Conservation (phyloP, 2,797 vertebrate genomes). For the Hapalemur alaotrensis region DNA sequence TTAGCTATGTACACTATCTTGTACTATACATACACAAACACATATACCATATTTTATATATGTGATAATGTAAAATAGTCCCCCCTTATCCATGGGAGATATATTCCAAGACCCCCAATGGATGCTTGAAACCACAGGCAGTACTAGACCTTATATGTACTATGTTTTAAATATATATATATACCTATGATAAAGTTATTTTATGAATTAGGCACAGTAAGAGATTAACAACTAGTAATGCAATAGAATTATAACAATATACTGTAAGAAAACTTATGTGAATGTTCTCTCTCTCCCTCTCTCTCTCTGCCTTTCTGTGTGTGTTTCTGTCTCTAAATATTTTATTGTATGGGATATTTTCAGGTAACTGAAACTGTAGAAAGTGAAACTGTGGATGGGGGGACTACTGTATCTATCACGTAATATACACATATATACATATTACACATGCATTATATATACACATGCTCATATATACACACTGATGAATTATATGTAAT, state of each 20-base stretch:
- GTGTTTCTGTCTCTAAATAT: background rate
- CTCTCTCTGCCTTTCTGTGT: background rate
- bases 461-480: background rate
- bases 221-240: background rate
- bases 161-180: background rate
- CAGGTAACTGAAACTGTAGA: background rate
- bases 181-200: background rate
- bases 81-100: background rate
- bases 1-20: background rate
- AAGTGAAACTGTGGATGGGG: background rate
- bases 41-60: background rate
- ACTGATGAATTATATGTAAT: background rate
- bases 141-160: background rate
- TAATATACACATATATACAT: background rate
- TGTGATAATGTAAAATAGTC: background rate
- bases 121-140: background rate
- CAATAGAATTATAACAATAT: background rate
- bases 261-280: background rate
- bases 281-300: background rate
- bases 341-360: background rate
- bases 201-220: background rate
- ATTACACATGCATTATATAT: background rate
- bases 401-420: background rate
- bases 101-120: background rate
- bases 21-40: background rate